These are phyloP conservation scores for Melanaphis sacchari DNA, from an alignment of 1,140 invertebrate genomes.

Conservation along the genomic window DNA sequence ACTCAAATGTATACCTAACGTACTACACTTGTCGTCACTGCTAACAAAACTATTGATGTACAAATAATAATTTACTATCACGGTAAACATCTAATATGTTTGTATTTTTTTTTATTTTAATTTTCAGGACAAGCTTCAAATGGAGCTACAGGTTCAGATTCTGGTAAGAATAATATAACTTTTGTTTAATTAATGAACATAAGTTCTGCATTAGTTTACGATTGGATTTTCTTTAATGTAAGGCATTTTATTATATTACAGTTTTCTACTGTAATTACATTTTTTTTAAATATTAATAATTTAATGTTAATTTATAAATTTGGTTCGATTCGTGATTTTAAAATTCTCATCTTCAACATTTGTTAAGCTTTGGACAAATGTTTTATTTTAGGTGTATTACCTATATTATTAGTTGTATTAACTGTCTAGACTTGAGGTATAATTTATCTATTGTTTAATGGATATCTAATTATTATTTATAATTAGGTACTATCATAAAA, in stretches of 20 bases:
- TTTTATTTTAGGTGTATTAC: background rate
- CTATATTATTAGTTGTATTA: background rate
- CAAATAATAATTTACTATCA: background rate
- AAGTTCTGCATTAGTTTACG: background rate
- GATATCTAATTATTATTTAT: background rate
- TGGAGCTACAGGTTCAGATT: slow-evolving; percentile 46
- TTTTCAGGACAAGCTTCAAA: slow-evolving; percentile 48
- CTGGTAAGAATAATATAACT: slow-evolving; percentile 48
- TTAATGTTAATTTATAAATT: no score
- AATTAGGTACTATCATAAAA: background rate
- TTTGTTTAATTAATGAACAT: background rate
- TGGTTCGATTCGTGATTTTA: background rate
- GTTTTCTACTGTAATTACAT: no score
- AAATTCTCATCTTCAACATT: background rate
- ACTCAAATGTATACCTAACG: no score
- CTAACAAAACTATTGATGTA: background rate
- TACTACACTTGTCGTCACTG: no score
- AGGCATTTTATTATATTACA: background rate
- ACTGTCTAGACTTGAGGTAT: background rate
- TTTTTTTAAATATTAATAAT: no score
- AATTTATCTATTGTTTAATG: background rate
- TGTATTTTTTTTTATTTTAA: background rate
- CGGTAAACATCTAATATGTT: background rate
- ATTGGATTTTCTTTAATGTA: background rate
- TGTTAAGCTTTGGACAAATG: background rate